Evolutionary conservation across 2,888 invertebrate genomes (phyloP), one percentile per base, ranked within the genome.

Genomic region (Leptopterna dolabrata): DNA sequence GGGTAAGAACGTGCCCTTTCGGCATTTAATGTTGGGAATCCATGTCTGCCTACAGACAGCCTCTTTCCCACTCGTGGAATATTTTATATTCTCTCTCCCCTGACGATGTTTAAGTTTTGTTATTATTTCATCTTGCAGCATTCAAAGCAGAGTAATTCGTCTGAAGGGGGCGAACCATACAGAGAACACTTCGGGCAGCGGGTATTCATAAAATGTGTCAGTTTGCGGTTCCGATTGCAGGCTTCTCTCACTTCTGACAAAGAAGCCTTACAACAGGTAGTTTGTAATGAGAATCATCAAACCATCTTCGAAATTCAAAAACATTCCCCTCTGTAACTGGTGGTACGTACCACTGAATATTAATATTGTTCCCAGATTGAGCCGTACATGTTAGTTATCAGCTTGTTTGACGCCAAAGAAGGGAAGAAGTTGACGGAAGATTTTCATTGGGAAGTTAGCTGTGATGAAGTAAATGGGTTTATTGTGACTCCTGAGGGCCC

Each of bases 341-440:
- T 24, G 63, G 1, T 63, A n/a, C 19, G n/a, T 55, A 11, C 11
- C 0, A 63, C 24, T 24, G 0, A 24, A 63, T 63, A 9, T 4
- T 63, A 7, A 11, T 24, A 0, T 63, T 24, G 11, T 63, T 11
- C 13, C 24, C 70, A 94, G 93, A 96, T 99, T 85, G 99, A 99
- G 91, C 99, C 99, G 0, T 99, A 99, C 92, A 96, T 96, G 91
- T 96, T 98, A 27, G 95, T 96, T 78, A 92, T 99, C 90, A 96
- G 97, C 87, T 92, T 99, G 70, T 99, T 97, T 92, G 99, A 99
- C 93, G 96, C 96, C 7, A 95, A 95, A 91, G 95, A 95, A 90
- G 96, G 96, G 51, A 94, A 95, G 91, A 98, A 98, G 92, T 93
- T 99, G 89, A 96, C 97, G 0, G 98, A 98, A 92, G 97, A 97